Percentiles rank a stretch among this genome's conserved stretches.
Conservation (phyloP, 2,888 invertebrate genomes). For the Podabrus alpinus region DNA sequence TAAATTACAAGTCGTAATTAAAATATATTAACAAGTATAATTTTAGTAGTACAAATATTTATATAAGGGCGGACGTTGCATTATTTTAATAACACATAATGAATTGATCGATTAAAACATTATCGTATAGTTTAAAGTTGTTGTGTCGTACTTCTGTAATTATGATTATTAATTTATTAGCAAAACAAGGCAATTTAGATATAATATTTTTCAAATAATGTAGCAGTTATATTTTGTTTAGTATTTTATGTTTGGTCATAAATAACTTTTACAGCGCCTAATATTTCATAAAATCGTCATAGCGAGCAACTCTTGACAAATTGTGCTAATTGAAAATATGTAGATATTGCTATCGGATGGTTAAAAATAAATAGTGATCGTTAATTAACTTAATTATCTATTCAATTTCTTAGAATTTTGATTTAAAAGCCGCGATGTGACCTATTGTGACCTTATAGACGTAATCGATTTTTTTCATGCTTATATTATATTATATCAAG, state of each 20-base stretch:
- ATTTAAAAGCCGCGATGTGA: slow-evolving; percentile 28
- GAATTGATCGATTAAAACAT: background rate
- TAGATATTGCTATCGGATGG: slow-evolving; percentile 11
- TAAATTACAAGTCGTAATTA: background rate
- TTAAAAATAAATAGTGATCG: slow-evolving; percentile 34
- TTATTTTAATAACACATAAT: background rate
- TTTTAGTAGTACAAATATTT: background rate
- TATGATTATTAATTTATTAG: slow-evolving; percentile 3
- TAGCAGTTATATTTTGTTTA: slow-evolving; percentile 13
- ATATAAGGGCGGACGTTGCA: background rate
- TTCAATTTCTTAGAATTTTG: slow-evolving; percentile 36
- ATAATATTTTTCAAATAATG: slow-evolving; percentile 13
- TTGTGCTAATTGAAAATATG: slow-evolving; percentile 37
- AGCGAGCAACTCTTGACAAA: slow-evolving; percentile 32
- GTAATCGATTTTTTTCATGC: slow-evolving; percentile 22
- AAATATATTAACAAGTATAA: background rate
- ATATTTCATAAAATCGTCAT: slow-evolving; percentile 34
- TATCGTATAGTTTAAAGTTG: background rate
- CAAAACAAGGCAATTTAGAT: slow-evolving; percentile 9
- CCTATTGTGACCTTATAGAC: slow-evolving; percentile 20
- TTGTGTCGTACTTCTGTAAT: background rate
- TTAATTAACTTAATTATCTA: slow-evolving; percentile 35
- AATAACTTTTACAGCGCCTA: slow-evolving; percentile 32
- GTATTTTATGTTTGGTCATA: slow-evolving; percentile 19
- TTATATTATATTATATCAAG: slow-evolving; percentile 9